Evolutionary conservation across 1,140 invertebrate genomes (phyloP).

Genomic region (Reticulitermes speratus): DNA sequence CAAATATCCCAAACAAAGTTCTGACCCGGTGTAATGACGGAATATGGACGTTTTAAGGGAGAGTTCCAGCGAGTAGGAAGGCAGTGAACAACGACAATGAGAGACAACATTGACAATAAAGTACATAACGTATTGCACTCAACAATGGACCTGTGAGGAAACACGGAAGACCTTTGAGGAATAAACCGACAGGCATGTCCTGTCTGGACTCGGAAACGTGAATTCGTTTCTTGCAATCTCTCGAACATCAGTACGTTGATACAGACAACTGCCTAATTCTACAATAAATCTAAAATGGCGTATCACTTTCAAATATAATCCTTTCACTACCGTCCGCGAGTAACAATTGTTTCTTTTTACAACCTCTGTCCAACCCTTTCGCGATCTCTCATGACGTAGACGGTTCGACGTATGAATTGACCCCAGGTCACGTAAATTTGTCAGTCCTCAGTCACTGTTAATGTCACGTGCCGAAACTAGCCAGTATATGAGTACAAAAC

Average conservation of each 20-base stretch:
- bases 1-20: too few relatives aligned
- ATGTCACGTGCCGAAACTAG: too few relatives aligned
- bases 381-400: not conserved
- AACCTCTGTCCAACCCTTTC: not conserved
- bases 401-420: not conserved
- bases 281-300: not conserved
- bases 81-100: too few relatives aligned
- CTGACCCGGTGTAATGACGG: too few relatives aligned
- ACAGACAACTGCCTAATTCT: not conserved
- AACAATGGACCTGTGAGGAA: not conserved
- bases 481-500: too few relatives aligned
- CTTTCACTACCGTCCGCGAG: not conserved
- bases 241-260: too few relatives aligned
- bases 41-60: too few relatives aligned
- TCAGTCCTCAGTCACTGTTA: too few relatives aligned
- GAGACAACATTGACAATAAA: too few relatives aligned
- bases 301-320: not conserved
- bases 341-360: not conserved
- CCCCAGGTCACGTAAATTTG: not conserved
- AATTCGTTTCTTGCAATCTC: not conserved
- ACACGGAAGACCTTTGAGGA: not conserved
- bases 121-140: not conserved
- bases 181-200: not conserved
- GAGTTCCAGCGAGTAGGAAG: too few relatives aligned
- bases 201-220: not conserved